Evolutionary conservation across 2,113 vertebrate genomes (phyloP).

Genomic region (Carassius carassius): DNA sequence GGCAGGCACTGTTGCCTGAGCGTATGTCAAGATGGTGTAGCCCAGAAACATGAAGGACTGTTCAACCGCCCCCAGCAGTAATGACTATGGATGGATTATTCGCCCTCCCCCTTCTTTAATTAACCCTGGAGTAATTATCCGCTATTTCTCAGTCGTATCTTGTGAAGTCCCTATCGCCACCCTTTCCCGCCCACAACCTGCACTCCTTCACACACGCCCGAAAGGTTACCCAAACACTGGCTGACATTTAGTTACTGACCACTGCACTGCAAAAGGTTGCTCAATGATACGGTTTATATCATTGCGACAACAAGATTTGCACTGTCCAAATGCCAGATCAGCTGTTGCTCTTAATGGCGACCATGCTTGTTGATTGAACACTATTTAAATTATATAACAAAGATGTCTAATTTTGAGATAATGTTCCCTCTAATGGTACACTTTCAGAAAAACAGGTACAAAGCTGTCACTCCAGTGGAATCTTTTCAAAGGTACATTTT

Average conservation of each 20-base stretch:
- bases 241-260: constrained; percentile 50
- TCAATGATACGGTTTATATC: constrained; percentile 8
- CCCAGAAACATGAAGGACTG: not conserved
- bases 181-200: constrained; percentile 7
- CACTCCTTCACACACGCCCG: constrained; percentile 19
- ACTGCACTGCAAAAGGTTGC: constrained; percentile 12
- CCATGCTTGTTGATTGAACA: not conserved
- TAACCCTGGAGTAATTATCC: constrained; percentile 40
- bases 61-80: not conserved
- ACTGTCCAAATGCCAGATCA: constrained; percentile 34
- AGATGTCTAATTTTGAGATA: not conserved
- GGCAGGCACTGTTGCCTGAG: not conserved
- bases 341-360: not conserved
- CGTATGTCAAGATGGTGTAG: constrained; percentile 18
- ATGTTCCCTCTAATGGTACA: not conserved
- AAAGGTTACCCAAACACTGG: constrained; percentile 45
- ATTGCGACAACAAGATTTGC: constrained; percentile 24
- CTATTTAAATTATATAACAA: not conserved
- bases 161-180: constrained; percentile 21
- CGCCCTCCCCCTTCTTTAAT: constrained; percentile 35
- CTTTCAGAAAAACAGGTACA: no score
- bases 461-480: no score
- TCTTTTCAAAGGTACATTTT: no score
- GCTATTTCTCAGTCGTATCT: constrained; percentile 13
- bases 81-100: constrained; percentile 30